phyloP scores from a whole-genome alignment of 2,888 invertebrate species.

The Plebejus argus region DNA sequence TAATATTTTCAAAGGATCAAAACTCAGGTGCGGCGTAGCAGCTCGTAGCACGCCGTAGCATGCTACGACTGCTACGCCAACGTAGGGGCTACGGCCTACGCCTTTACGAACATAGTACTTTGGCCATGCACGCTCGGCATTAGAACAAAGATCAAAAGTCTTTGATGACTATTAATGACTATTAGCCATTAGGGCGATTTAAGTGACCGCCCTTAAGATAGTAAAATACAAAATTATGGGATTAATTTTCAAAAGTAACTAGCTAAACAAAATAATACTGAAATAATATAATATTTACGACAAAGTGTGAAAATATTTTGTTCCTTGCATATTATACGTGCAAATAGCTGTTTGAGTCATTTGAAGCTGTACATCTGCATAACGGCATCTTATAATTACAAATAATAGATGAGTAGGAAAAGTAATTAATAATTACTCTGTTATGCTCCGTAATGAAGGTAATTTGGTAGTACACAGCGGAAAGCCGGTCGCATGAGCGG shows the following conservation, averaged over 20 bases:
- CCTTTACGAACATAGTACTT: neutral
- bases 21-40: neutral
- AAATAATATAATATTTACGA: too few relatives aligned
- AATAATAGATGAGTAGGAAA: constrained; percentile 49
- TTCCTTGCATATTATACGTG: neutral
- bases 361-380: constrained; percentile 43
- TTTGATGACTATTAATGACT: too few relatives aligned
- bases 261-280: too few relatives aligned
- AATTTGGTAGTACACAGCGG: constrained; percentile 56
- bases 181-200: too few relatives aligned
- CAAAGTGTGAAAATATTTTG: too few relatives aligned
- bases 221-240: too few relatives aligned
- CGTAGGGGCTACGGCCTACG: neutral
- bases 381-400: constrained; percentile 40
- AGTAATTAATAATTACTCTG: constrained; percentile 59
- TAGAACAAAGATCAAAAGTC: too few relatives aligned
- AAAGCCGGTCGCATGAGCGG: constrained; percentile 39
- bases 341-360: neutral
- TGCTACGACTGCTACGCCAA: neutral
- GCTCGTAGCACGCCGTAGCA: neutral
- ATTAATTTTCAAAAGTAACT: too few relatives aligned
- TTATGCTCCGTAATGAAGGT: constrained; percentile 60
- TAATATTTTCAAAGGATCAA: neutral
- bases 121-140: too few relatives aligned
- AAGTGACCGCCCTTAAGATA: too few relatives aligned